phyloP scores from a whole-genome alignment of 2,888 invertebrate species.

The Dorcus hopei region DNA sequence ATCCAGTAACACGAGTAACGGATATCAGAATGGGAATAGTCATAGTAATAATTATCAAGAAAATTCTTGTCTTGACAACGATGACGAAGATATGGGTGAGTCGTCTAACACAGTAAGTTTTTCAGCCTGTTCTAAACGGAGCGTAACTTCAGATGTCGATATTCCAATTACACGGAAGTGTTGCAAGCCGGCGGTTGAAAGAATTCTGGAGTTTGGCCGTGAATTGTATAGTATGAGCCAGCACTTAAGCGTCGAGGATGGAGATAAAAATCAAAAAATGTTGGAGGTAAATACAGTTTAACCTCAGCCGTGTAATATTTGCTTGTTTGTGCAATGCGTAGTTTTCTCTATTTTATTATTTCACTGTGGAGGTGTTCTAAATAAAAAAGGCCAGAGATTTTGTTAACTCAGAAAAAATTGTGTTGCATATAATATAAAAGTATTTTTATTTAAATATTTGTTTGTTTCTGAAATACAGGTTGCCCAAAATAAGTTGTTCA shows the following conservation, averaged over 20 bases:
- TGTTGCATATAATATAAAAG: no score
- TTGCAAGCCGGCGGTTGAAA: conserved; percentile 81
- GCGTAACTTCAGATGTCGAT: conserved; percentile 50
- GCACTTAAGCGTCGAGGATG: conserved; percentile 75
- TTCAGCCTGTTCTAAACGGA: no score
- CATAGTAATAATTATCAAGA: conserved; percentile 36
- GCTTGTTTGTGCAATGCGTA: neutral
- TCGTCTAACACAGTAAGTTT: conserved; percentile 19
- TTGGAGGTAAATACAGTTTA: conserved; percentile 65
- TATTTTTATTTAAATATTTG: no score
- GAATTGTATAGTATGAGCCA: conserved; percentile 91
- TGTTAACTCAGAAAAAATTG: no score
- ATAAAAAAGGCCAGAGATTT: no score
- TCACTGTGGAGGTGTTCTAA: no score
- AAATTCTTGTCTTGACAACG: conserved; percentile 61
- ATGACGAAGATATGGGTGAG: conserved; percentile 72
- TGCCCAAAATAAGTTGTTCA: no score
- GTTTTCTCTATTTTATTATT: neutral
- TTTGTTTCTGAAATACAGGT: no score
- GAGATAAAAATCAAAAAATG: conserved; percentile 85
- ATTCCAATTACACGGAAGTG: conserved; percentile 43
- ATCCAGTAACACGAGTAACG: conserved; percentile 43
- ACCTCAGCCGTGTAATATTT: neutral
- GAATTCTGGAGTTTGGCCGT: conserved; percentile 91
- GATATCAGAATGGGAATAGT: conserved; percentile 61